Conservation (phyloP, 2,888 invertebrate species). For the Parnassius smintheus region DNA sequence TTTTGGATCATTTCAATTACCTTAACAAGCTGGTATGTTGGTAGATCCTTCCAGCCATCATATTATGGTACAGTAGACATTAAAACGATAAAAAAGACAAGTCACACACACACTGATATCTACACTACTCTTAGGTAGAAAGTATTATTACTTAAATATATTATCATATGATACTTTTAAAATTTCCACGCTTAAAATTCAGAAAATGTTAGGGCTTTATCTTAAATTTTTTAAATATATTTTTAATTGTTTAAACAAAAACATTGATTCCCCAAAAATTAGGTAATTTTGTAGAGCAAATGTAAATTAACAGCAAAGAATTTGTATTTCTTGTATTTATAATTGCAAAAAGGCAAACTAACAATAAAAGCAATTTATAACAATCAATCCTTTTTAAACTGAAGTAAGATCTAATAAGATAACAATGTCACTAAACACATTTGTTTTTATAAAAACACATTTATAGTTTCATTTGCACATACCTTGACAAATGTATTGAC, state of each 20-base stretch:
- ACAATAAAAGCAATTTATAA: constrained; percentile 28
- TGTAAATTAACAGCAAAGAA: neutral
- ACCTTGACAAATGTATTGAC: constrained; percentile 99
- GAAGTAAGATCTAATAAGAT: constrained; percentile 15
- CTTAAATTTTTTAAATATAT: constrained; percentile 10
- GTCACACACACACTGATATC: constrained; percentile 76
- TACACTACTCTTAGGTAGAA: constrained; percentile 47
- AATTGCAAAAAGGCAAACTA: constrained; percentile 33
- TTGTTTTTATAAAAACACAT: neutral
- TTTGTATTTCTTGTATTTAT: constrained; percentile 3
- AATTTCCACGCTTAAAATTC: constrained; percentile 39
- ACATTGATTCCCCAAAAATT: constrained; percentile 1
- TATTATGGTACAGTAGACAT: constrained; percentile 77
- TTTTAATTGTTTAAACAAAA: neutral
- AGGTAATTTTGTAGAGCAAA: neutral
- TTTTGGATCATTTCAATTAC: constrained; percentile 71
- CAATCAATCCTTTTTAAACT: constrained; percentile 10
- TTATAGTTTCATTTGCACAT: constrained; percentile 35
- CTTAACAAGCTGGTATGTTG: constrained; percentile 85
- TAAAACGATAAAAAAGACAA: constrained; percentile 78
- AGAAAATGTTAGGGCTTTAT: constrained; percentile 12
- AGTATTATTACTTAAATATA: constrained; percentile 32
- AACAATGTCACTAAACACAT: neutral
- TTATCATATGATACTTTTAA: constrained; percentile 27
- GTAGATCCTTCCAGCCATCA: constrained; percentile 83